These are phyloP conservation scores for Acromyrmex charruanus DNA, from an alignment of 1,140 invertebrate species.

Conservation along the genomic window DNA sequence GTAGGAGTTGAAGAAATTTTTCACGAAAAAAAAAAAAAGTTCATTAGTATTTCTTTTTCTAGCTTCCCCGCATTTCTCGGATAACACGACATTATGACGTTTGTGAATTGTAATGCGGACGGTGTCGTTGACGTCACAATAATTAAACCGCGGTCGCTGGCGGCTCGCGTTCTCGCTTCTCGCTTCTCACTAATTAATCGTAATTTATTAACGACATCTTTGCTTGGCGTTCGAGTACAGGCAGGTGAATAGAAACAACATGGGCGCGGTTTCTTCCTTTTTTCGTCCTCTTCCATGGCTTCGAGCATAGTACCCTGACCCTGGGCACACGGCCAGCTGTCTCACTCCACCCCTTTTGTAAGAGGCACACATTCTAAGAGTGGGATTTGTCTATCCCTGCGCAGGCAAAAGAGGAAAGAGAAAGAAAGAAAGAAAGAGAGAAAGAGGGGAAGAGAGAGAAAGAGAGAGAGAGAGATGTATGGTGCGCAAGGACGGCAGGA, in stretches of 20 bases:
- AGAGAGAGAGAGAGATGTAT: constrained; percentile 49
- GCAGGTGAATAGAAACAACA: constrained; percentile 77
- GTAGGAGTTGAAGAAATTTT: neutral
- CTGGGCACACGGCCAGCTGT: constrained; percentile 76
- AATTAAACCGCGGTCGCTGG: constrained; percentile 38
- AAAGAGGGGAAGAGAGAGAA: constrained; percentile 59
- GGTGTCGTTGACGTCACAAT: constrained; percentile 54
- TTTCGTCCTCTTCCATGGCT: constrained; percentile 66
- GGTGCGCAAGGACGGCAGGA: constrained; percentile 63
- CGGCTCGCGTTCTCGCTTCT: neutral
- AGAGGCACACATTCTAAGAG: constrained; percentile 67
- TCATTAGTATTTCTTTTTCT: neutral
- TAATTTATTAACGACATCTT: constrained; percentile 65
- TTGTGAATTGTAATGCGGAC: constrained; percentile 60
- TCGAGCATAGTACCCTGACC: constrained; percentile 75
- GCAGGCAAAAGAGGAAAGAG: constrained; percentile 40
- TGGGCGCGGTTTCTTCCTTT: constrained; percentile 73
- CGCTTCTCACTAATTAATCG: constrained; percentile 67
- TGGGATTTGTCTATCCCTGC: constrained; percentile 74
- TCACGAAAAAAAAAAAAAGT: neutral
- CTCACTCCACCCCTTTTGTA: constrained; percentile 75
- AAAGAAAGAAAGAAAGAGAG: constrained; percentile 29
- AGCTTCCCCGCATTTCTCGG: neutral
- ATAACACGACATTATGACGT: constrained; percentile 58
- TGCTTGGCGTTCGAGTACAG: constrained; percentile 62